A percentile compares a stretch with the other conserved stretches of the same genome.
Evolutionary conservation across 2,888 invertebrate species (phyloP).

Genomic region (Cryptus viduatorius): DNA sequence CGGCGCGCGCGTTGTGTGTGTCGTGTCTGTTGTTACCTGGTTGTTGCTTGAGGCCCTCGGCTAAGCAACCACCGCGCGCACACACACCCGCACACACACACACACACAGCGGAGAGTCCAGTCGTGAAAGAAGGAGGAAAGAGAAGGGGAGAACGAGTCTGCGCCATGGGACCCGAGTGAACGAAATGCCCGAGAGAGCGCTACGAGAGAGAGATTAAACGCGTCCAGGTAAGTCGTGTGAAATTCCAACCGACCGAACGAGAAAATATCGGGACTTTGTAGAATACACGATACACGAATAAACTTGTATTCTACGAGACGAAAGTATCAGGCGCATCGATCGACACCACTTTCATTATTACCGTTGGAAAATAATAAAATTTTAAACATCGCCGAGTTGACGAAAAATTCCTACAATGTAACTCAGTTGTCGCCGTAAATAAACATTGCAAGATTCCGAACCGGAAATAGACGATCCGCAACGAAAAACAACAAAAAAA

Average conservation of each 20-base stretch:
- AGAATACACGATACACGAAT: background rate
- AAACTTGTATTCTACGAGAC: background rate
- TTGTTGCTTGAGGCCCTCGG: constrained; percentile 21
- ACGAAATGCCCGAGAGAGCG: constrained; percentile 73
- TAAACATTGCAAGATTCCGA: background rate
- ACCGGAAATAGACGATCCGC: background rate
- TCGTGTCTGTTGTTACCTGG: constrained; percentile 47
- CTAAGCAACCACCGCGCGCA: constrained; percentile 50
- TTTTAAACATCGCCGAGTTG: background rate
- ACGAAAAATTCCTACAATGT: background rate
- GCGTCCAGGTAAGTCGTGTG: constrained; percentile 69
- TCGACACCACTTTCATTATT: background rate
- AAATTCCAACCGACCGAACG: constrained; percentile 66
- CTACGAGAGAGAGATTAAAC: constrained; percentile 62
- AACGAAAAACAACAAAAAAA: background rate
- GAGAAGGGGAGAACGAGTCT: constrained; percentile 81
- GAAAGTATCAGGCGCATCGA: background rate
- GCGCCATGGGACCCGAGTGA: constrained; percentile 78
- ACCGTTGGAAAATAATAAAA: background rate
- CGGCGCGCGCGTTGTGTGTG: constrained; percentile 34
- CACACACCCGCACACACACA: constrained; percentile 16
- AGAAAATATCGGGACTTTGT: constrained; percentile 41
- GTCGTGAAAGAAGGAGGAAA: constrained; percentile 54
- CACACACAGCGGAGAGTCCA: constrained; percentile 8
- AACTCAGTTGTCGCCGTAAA: background rate